A percentile compares a stretch with the other conserved stretches of the same genome.
Evolutionary conservation across 2,797 vertebrate genomes (phyloP).

Genomic region (Spheniscus humboldti): DNA sequence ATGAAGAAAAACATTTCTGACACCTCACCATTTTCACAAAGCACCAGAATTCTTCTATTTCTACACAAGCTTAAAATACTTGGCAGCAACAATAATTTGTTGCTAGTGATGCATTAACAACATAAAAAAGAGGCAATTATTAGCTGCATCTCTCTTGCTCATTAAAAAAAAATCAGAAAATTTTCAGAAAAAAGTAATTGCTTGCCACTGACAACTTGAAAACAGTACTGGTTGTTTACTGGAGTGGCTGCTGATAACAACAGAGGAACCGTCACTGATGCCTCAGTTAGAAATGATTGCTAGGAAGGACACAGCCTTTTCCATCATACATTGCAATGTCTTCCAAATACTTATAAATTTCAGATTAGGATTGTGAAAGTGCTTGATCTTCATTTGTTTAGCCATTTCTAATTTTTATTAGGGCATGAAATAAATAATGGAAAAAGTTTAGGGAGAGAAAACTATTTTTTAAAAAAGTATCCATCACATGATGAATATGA

Average conservation of each 20-base stretch:
- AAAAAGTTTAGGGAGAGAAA: neutral
- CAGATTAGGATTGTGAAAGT: neutral
- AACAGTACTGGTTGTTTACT: neutral
- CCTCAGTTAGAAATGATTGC: neutral
- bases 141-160: neutral
- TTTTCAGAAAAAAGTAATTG: neutral
- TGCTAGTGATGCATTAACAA: neutral
- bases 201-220: neutral
- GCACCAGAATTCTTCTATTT: neutral
- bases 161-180: neutral
- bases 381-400: neutral
- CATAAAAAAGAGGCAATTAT: neutral
- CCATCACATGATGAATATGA: neutral
- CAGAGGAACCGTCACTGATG: neutral
- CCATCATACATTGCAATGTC: neutral
- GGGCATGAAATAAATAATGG: neutral
- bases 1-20: neutral
- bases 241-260: neutral
- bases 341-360: neutral
- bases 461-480: neutral
- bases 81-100: neutral
- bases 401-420: neutral
- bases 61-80: neutral
- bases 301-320: neutral
- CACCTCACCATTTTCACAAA: neutral